phyloP scores from a whole-genome alignment of 2,113 vertebrate species.

The Abramis brama region DNA sequence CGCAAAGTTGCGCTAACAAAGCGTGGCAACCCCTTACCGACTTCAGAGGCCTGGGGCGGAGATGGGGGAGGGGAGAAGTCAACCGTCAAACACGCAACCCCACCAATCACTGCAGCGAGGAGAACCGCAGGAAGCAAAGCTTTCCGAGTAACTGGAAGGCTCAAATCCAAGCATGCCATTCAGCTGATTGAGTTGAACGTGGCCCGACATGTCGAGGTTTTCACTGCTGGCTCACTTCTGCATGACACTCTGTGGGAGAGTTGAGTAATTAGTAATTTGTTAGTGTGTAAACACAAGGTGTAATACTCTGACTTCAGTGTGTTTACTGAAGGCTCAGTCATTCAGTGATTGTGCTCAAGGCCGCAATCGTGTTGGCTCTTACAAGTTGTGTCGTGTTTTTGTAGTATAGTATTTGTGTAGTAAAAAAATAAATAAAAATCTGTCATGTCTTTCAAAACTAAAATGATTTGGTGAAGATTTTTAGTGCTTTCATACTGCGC shows the following conservation, averaged over 20 bases:
- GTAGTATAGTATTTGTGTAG: too few species aligned
- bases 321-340: neutral
- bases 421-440: neutral
- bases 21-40: conserved; percentile 59
- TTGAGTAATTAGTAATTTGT: neutral
- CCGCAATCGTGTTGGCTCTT: neutral
- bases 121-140: neutral
- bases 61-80: neutral
- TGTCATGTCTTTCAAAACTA: neutral
- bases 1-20: conserved; percentile 59
- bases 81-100: neutral
- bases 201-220: neutral
- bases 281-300: neutral
- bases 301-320: neutral
- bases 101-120: neutral
- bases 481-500: neutral
- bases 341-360: neutral
- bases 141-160: neutral
- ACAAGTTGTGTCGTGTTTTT: neutral
- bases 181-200: neutral
- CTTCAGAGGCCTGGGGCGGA: conserved; percentile 48
- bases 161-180: neutral
- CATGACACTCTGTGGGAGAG: neutral
- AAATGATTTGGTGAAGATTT: neutral
- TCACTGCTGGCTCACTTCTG: neutral